These are phyloP conservation scores for Drosophila anomelani DNA, from an alignment of 2,888 invertebrate genomes.

Conservation along the genomic window DNA sequence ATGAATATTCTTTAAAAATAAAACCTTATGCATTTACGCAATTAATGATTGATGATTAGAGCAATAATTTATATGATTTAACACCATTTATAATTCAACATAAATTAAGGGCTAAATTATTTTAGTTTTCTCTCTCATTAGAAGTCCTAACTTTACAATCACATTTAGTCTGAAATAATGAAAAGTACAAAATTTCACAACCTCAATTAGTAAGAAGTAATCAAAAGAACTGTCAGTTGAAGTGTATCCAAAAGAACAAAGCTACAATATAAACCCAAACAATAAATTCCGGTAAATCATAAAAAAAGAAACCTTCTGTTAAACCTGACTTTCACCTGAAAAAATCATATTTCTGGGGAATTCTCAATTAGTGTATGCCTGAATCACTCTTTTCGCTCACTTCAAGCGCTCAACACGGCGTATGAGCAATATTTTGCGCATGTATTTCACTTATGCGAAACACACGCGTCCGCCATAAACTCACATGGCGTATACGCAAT, in stretches of 20 bases:
- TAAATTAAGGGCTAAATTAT: not conserved
- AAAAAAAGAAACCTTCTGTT: constrained; percentile 39
- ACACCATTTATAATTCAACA: not conserved
- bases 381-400: constrained; percentile 20
- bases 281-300: constrained; percentile 47
- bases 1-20: too few species aligned
- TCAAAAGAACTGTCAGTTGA: constrained; percentile 10
- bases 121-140: too few species aligned
- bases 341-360: constrained; percentile 39
- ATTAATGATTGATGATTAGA: too few species aligned
- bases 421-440: constrained; percentile 60
- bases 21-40: too few species aligned
- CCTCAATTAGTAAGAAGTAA: constrained; percentile 9
- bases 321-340: constrained; percentile 39
- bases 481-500: constrained; percentile 74
- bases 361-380: constrained; percentile 46
- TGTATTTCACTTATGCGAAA: constrained; percentile 11
- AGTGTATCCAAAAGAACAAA: constrained; percentile 12
- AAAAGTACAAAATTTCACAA: constrained; percentile 3
- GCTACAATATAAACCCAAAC: constrained; percentile 21
- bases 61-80: not conserved
- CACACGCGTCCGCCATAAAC: constrained; percentile 45
- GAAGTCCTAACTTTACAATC: not conserved
- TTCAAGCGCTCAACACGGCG: constrained; percentile 50
- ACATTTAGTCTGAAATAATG: not conserved